Conservation (phyloP, 1,140 invertebrate genomes). For the Sinonovacula constricta region DNA sequence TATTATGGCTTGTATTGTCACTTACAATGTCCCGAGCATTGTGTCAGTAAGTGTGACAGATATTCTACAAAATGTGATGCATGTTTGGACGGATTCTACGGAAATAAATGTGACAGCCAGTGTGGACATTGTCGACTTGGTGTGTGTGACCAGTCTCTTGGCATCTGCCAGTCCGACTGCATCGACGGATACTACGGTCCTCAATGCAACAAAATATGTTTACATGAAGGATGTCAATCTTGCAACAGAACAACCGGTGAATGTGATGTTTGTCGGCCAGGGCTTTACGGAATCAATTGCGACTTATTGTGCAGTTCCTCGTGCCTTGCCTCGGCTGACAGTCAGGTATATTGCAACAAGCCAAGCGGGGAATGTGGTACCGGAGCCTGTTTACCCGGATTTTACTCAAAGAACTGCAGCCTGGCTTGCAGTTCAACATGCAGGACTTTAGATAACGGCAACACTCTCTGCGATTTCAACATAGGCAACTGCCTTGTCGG, state of each 20-base stretch:
- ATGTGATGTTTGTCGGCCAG: slow-evolving; percentile 19
- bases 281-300: slow-evolving; percentile 7
- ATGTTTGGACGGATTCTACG: slow-evolving; percentile 21
- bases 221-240: neutral
- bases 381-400: slow-evolving; percentile 12
- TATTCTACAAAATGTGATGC: slow-evolving; percentile 1
- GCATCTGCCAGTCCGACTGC: slow-evolving; percentile 13
- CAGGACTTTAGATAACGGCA: neutral
- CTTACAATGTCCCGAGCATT: slow-evolving; percentile 1
- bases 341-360: slow-evolving; percentile 19
- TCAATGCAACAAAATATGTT: neutral
- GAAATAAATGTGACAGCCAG: neutral
- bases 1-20: slow-evolving; percentile 15
- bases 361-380: neutral
- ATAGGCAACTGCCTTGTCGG: slow-evolving; percentile 10
- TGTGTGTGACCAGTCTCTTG: slow-evolving; percentile 4
- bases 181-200: slow-evolving; percentile 14
- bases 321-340: slow-evolving; percentile 6
- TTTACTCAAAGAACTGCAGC: slow-evolving; percentile 3
- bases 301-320: neutral
- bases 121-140: slow-evolving; percentile 21
- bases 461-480: slow-evolving; percentile 9
- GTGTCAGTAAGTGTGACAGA: slow-evolving; percentile 14
- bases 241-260: slow-evolving; percentile 1
- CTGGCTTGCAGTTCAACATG: slow-evolving; percentile 10